phyloP scores from a whole-genome alignment of 2,113 vertebrate species.

The Morone chrysops region DNA sequence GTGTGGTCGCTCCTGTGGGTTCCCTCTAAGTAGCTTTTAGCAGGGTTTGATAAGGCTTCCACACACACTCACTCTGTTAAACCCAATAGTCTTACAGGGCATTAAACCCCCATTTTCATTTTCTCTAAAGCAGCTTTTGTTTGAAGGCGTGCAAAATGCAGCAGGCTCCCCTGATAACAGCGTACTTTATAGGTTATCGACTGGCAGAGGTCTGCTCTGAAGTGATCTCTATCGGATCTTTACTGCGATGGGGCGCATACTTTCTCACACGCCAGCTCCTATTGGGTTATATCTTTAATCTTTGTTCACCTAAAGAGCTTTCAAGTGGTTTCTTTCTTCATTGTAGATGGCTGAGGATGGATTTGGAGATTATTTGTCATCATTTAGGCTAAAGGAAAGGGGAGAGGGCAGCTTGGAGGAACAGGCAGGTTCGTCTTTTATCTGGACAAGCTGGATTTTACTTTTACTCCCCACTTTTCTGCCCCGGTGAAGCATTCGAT shows the following conservation, averaged over 20 bases:
- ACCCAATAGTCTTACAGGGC: constrained; percentile 44
- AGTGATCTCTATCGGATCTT: constrained; percentile 9
- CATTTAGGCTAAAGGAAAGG: background rate
- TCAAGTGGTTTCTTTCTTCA: background rate
- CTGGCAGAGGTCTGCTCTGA: background rate
- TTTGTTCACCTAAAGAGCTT: constrained; percentile 11
- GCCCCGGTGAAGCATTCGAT: too few relatives aligned
- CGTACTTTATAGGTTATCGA: constrained; percentile 39
- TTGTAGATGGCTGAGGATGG: background rate
- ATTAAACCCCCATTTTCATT: constrained; percentile 64
- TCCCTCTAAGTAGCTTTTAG: constrained; percentile 57
- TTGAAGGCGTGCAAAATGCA: constrained; percentile 39
- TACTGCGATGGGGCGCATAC: background rate
- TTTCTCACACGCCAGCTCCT: constrained; percentile 1
- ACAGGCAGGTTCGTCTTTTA: background rate
- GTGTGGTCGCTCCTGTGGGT: constrained; percentile 50
- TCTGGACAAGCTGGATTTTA: background rate
- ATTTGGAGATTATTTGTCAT: constrained; percentile 33
- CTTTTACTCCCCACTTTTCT: background rate
- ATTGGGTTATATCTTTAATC: constrained; percentile 3
- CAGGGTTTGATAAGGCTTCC: constrained; percentile 38
- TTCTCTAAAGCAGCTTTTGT: constrained; percentile 50
- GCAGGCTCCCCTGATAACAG: constrained; percentile 8
- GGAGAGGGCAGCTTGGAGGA: background rate
- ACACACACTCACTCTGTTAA: constrained; percentile 17